Base-by-base conservation (phyloP, 2,888 invertebrate genomes). In the Caenorhabditis parvicauda region DNA sequence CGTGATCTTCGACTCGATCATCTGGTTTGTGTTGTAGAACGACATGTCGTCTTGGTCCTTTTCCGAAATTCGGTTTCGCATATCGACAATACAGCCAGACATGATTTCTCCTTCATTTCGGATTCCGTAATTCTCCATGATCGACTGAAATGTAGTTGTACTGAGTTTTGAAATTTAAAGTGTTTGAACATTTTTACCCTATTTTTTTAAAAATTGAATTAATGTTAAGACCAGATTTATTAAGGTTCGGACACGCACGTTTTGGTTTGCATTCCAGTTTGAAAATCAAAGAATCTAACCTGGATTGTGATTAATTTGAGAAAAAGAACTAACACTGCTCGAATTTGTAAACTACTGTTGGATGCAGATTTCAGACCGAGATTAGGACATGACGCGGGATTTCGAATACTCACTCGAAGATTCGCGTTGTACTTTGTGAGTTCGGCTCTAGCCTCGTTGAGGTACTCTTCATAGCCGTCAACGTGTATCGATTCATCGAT, bases 31-130 rank as follows among this genome's bases (percentile, higher is more conserved):
- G 53, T 72, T 75, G 66, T 64, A 78, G 59, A 72, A 72, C 19
- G 68, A 67, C 76, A 81, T 78, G 49, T 81, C 76, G 50, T 81
- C 81, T 32, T 73, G 68, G 50, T 80, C 80, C 52, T 66, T 70
- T 42, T 81, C 81, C 21, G 74, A 74, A 43, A 79, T 59, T n/a
- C 77, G 64, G 52, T 77, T 79, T 12, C 78, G 64, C 43, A 74
- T 65, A 7, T 69, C 65, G 6, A 63, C 52, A 46, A 77, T 75
- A 47, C 69, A 72, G 25, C 77, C 76, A 9, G 77, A 70, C 59
- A 81, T 71, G 21, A 81, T 56, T 52, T 77, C 73, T 4, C 70
- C 79, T 62, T 81, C 81, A 14, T 72, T 73, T n/a, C 48, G 46
- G 53, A 81, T 72, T 35, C 80, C 78, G 58, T 76, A 77, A 37